Conservation (phyloP, 2,113 vertebrate genomes). For the Pollimyrus isidori region DNA sequence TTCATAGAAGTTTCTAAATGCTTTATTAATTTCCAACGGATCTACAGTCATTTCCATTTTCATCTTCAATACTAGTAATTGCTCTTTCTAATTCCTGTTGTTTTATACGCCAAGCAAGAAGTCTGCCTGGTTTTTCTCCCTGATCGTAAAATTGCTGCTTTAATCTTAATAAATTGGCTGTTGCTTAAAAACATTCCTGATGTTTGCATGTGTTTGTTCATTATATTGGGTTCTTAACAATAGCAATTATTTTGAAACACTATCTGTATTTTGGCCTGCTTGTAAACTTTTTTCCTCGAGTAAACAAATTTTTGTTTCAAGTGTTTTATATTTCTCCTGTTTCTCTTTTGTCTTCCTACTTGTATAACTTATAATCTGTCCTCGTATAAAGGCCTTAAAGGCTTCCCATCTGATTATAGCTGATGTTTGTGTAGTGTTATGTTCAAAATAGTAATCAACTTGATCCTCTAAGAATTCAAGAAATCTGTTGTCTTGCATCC, state of each 20-base stretch:
- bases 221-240: not conserved
- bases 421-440: not conserved
- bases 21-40: not conserved
- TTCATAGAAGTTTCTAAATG: not conserved
- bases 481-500: not conserved
- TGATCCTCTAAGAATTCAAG: not conserved
- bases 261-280: too few species aligned
- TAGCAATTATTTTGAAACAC: not conserved
- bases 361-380: too few species aligned
- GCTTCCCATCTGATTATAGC: not conserved
- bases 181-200: too few species aligned
- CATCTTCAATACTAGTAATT: not conserved
- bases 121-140: not conserved
- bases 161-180: not conserved
- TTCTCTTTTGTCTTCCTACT: too few species aligned
- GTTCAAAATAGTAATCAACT: not conserved
- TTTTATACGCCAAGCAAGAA: too few species aligned
- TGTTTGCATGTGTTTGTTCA: not conserved
- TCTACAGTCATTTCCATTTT: not conserved
- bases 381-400: not conserved
- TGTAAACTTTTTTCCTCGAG: too few species aligned
- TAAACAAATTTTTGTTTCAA: too few species aligned
- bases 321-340: too few species aligned
- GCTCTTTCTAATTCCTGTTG: too few species aligned
- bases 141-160: not conserved